A percentile compares a stretch with the other conserved stretches of the same genome.
Evolutionary conservation across 2,797 vertebrate genomes (phyloP).

Genomic region (Tarsius wallacei): DNA sequence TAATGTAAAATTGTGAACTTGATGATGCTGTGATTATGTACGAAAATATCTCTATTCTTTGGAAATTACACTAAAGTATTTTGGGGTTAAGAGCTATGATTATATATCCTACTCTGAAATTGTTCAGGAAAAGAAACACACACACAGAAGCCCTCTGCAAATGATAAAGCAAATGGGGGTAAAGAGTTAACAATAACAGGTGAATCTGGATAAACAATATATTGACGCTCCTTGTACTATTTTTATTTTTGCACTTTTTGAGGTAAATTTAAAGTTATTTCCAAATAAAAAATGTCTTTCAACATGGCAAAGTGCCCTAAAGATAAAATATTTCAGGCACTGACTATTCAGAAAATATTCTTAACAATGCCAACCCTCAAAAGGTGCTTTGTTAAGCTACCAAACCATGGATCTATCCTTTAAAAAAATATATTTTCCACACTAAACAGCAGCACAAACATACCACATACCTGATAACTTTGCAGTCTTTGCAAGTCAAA

Average conservation of each 20-base stretch:
- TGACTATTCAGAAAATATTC: slow-evolving; percentile 68
- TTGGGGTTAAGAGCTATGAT: slow-evolving; percentile 1
- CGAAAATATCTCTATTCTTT: slow-evolving; percentile 67
- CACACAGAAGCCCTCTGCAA: not conserved
- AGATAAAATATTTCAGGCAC: slow-evolving; percentile 55
- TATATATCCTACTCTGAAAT: slow-evolving; percentile 49
- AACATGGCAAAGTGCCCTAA: slow-evolving; percentile 49
- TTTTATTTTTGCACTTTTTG: slow-evolving; percentile 1
- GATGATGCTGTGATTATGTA: not conserved
- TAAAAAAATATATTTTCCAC: slow-evolving; percentile 58
- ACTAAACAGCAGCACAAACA: slow-evolving; percentile 43
- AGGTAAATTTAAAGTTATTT: slow-evolving; percentile 39
- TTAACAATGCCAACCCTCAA: slow-evolving; percentile 29
- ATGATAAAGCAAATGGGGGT: slow-evolving; percentile 33
- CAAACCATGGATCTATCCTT: slow-evolving; percentile 25
- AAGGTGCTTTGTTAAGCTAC: slow-evolving; percentile 60
- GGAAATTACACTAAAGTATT: slow-evolving; percentile 46
- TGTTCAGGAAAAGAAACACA: slow-evolving; percentile 30
- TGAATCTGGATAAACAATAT: not conserved
- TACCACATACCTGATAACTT: slow-evolving; percentile 95
- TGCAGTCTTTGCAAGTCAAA: slow-evolving; percentile 99
- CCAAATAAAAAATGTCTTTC: slow-evolving; percentile 57
- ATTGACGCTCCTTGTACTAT: not conserved
- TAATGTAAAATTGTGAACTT: slow-evolving; percentile 18
- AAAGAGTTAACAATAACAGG: slow-evolving; percentile 19